phyloP scores from a whole-genome alignment of 2,113 vertebrate species.

The Rana temporaria region DNA sequence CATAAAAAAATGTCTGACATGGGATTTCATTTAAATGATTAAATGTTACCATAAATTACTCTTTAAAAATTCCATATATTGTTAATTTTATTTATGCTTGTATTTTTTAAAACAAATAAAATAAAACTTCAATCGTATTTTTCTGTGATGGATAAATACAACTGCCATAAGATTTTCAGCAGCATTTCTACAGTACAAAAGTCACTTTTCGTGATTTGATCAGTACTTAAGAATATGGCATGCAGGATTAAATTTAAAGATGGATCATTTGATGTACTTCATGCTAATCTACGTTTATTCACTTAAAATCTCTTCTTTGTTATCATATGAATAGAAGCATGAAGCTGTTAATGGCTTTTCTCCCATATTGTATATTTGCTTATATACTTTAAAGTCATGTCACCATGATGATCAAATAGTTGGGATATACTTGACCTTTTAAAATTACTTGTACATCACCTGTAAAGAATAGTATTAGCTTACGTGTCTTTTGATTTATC shows the following conservation, averaged over 20 bases:
- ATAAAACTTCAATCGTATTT: too few species aligned
- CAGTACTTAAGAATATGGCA: too few species aligned
- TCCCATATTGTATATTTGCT: background rate
- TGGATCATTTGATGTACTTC: slow-evolving; percentile 3
- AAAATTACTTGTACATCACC: slow-evolving; percentile 4
- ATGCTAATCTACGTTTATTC: background rate
- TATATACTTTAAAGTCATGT: slow-evolving; percentile 29
- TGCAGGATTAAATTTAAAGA: background rate
- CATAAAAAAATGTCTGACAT: too few species aligned
- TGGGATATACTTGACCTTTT: background rate
- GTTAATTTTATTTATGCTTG: too few species aligned
- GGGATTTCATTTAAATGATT: too few species aligned
- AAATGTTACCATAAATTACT: too few species aligned
- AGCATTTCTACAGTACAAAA: too few species aligned
- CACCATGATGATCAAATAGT: background rate
- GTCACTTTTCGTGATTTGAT: too few species aligned
- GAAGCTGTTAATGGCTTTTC: background rate
- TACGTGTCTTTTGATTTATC: slow-evolving; percentile 24
- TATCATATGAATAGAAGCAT: background rate
- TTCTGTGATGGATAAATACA: too few species aligned
- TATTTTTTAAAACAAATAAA: too few species aligned
- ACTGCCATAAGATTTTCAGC: too few species aligned
- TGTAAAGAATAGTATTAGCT: background rate
- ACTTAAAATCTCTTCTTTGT: slow-evolving; percentile 16
- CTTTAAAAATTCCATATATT: too few species aligned